Evolutionary conservation across 2,113 vertebrate species (phyloP).

Genomic region (Heloderma charlesbogerti): DNA sequence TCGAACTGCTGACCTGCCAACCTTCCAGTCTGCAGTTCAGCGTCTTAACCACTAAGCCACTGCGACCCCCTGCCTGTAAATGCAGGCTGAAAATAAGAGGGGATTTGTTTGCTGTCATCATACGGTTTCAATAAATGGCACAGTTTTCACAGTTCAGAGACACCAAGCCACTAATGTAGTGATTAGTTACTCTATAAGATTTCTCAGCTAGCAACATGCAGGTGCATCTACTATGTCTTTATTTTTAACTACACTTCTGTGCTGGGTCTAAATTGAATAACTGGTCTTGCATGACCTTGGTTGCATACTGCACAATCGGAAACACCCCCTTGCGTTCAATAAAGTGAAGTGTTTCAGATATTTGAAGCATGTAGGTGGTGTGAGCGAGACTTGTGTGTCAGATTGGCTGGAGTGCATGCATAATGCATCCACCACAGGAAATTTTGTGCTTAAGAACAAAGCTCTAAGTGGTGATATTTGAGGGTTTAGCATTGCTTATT

Average conservation of each 20-base stretch:
- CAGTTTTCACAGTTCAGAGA: neutral
- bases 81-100: neutral
- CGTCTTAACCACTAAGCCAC: no score
- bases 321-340: neutral
- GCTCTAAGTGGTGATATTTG: constrained; percentile 8
- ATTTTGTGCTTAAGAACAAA: neutral
- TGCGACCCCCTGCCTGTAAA: no score
- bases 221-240: neutral
- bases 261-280: neutral
- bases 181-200: constrained; percentile 8
- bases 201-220: accelerated
- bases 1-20: no score
- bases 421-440: neutral
- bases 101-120: neutral
- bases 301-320: neutral
- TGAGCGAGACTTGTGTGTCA: no score
- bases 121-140: neutral
- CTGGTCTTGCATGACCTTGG: neutral
- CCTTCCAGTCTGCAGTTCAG: no score
- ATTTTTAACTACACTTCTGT: constrained; percentile 6
- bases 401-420: neutral
- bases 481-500: neutral
- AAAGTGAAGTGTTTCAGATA: neutral
- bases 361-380: neutral
- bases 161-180: neutral